Evolutionary conservation across 2,113 vertebrate species (phyloP).

Genomic region (Esox niger): DNA sequence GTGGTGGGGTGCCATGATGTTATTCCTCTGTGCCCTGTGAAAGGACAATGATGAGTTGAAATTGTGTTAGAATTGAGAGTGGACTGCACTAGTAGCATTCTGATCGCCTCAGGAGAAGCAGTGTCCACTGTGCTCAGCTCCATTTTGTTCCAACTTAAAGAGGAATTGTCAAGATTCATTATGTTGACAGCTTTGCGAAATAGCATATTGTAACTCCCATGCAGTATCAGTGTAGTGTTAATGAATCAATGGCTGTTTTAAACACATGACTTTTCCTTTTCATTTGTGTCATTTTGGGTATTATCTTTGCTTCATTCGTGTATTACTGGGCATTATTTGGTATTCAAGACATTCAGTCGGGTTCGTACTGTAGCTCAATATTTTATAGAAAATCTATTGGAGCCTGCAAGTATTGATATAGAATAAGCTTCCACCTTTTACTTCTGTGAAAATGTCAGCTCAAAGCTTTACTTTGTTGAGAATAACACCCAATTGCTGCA

Average conservation of each 20-base stretch:
- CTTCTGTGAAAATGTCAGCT: not conserved
- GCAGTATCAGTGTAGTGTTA: not conserved
- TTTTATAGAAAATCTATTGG: not conserved
- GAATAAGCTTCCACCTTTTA: not conserved
- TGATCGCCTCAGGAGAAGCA: not conserved
- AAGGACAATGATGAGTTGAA: not conserved
- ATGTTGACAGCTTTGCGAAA: no score
- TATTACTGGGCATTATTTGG: not conserved
- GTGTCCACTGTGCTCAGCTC: not conserved
- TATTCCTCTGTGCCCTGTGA: conserved; percentile 4
- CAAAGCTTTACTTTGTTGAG: not conserved
- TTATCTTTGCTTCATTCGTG: not conserved
- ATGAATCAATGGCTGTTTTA: not conserved
- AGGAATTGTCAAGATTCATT: no score
- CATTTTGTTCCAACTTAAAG: not conserved
- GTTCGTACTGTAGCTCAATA: not conserved
- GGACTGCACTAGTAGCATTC: not conserved
- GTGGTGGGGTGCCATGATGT: not conserved
- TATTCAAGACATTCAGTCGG: not conserved
- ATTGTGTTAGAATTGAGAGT: conserved; percentile 10
- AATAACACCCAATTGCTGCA: no score
- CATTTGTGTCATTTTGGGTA: not conserved
- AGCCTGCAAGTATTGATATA: not conserved
- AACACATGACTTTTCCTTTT: not conserved
- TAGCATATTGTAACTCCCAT: no score